Conservation (phyloP, 2,113 vertebrate genomes). For the Physeter macrocephalus region DNA sequence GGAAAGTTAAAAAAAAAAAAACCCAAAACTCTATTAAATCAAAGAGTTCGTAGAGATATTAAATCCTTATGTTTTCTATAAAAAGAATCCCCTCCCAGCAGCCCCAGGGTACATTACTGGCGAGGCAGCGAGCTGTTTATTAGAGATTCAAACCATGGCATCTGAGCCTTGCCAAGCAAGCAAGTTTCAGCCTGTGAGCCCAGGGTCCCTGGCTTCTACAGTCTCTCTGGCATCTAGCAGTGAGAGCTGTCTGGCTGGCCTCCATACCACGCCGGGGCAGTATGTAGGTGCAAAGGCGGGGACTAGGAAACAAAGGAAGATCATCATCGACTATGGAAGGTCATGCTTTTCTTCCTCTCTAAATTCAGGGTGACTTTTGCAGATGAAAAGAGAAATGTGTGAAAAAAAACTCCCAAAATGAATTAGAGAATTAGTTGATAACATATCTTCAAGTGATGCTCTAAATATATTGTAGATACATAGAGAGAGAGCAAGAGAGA, state of each 20-base stretch:
- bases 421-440: neutral
- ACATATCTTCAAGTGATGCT: neutral
- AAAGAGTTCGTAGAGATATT: conserved; percentile 50
- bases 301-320: neutral
- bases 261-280: neutral
- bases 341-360: neutral
- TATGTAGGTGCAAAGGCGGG: neutral
- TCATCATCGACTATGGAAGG: neutral
- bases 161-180: conserved; percentile 42
- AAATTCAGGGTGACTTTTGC: neutral
- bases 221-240: neutral
- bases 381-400: neutral
- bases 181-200: conserved; percentile 59
- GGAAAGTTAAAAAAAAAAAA: conserved; percentile 19
- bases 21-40: conserved; percentile 38
- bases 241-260: neutral
- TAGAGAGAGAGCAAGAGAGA: neutral
- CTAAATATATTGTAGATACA: neutral
- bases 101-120: conserved; percentile 66
- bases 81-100: conserved; percentile 55
- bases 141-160: conserved; percentile 62
- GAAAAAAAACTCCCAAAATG: no score
- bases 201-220: conserved; percentile 16
- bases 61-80: conserved; percentile 62
- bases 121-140: conserved; percentile 57